Base-by-base conservation (phyloP, 2,888 invertebrate genomes). In the Sphaerophoria rueppellii region DNA sequence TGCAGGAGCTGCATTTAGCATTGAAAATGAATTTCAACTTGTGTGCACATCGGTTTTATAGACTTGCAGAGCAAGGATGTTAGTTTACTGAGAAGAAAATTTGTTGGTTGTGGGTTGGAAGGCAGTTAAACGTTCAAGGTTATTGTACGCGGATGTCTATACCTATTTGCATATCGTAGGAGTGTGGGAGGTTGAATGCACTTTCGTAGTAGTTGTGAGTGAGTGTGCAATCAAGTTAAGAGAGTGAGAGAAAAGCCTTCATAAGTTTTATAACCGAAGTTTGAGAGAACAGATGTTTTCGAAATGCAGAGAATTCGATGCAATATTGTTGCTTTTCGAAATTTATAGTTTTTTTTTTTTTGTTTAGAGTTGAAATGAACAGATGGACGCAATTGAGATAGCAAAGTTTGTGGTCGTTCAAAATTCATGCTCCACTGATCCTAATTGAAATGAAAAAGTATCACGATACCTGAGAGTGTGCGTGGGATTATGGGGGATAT, bases 121-220 rank as follows among this genome's bases (percentile, higher is more conserved):
- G 6, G 14, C 7, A 60, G 43, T 48, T 50, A 35, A 70, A 63
- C 76, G 76, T 76, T 85, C 85, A 85, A 85, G 85, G 85, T 85
- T 85, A 81, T 85, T 85, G 85, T 77, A 81, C 85, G 81, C 57
- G 65, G 24, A 2, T 24, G 24, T 24, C 24, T 24, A 71, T 54
- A 14, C 63, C 58, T 55, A 58, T 65, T 35, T 50, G 6, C 35
- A 54, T 24, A 2, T 0, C 6, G 2, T 9, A 24, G 32, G 32
- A 67, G 61, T 58, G 72, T 61, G 75, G 67, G 81, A 71, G 73
- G 72, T 72, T 76, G 73, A 81, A 85, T 85, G 85, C 81, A 85
- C 76, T 81, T 85, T 73, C 46, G 4, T 85, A n/a, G 85, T 85
- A 77, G 76, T 85, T 81, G 85, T 85, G 85, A 81, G 48, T 48